Evolutionary conservation across 1,140 invertebrate genomes (phyloP).

Genomic region (Parasteatoda tepidariorum): DNA sequence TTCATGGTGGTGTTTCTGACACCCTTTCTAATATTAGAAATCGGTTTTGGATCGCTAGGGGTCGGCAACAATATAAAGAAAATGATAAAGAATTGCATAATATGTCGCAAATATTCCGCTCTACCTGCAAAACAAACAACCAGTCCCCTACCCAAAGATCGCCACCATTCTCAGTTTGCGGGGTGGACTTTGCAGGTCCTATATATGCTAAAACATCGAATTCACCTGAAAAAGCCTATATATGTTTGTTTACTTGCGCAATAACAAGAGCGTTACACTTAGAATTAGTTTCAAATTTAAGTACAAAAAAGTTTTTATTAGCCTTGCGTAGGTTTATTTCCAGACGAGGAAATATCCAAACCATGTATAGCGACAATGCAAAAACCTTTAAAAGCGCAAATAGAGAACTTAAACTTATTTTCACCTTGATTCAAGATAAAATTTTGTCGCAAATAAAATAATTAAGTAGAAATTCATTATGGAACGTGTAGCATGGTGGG

Average conservation of each 20-base stretch:
- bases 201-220: no score
- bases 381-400: background rate
- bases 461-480: background rate
- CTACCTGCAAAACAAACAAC: constrained; percentile 64
- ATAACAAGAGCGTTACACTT: no score
- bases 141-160: constrained; percentile 64
- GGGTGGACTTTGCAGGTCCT: no score
- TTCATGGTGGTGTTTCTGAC: background rate
- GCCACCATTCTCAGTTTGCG: constrained; percentile 13
- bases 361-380: background rate
- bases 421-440: background rate
- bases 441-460: background rate
- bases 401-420: background rate
- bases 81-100: constrained; percentile 56
- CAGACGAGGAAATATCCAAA: background rate
- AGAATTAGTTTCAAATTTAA: no score
- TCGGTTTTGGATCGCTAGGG: constrained; percentile 16
- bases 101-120: constrained; percentile 59
- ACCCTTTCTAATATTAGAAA: constrained; percentile 58
- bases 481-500: background rate
- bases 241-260: no score
- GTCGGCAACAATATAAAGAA: constrained; percentile 14
- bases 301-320: no score
- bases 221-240: no score
- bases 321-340: background rate